Evolutionary conservation across 2,113 vertebrate genomes (phyloP).

Genomic region (Hirundichthys speculiger): DNA sequence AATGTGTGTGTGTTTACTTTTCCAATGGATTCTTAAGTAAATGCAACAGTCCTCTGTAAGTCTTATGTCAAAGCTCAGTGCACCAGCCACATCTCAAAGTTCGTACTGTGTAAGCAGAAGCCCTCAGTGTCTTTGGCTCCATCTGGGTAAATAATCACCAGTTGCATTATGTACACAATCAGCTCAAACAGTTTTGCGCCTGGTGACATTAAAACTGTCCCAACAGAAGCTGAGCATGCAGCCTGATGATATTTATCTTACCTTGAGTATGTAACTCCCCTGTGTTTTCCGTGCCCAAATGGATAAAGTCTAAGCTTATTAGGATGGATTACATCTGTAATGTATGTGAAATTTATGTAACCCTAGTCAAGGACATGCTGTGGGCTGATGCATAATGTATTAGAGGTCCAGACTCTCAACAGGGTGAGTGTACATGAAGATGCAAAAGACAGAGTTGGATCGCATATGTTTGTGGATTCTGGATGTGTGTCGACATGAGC

Average conservation of each 20-base stretch:
- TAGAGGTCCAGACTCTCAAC: constrained; percentile 35
- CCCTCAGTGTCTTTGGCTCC: background rate
- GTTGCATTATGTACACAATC: constrained; percentile 21
- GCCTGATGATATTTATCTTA: constrained; percentile 60
- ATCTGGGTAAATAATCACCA: constrained; percentile 35
- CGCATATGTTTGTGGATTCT: constrained; percentile 13
- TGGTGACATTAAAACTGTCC: constrained; percentile 50
- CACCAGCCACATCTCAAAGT: background rate
- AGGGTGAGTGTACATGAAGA: constrained; percentile 29
- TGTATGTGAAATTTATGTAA: constrained; percentile 74
- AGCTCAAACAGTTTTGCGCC: constrained; percentile 1
- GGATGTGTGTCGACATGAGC: constrained; percentile 3
- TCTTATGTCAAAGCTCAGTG: constrained; percentile 3
- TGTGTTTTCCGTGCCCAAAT: constrained; percentile 41
- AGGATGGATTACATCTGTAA: constrained; percentile 79
- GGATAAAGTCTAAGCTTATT: constrained; percentile 75
- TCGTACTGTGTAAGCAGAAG: constrained; percentile 13
- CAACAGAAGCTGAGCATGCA: constrained; percentile 29
- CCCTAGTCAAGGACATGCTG: constrained; percentile 70
- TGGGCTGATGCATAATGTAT: constrained; percentile 74
- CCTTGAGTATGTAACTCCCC: constrained; percentile 41
- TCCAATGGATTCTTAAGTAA: constrained; percentile 1
- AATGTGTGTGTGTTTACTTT: constrained; percentile 11
- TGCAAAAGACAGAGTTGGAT: constrained; percentile 44
- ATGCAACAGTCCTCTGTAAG: constrained; percentile 1